Percentiles rank a stretch among this genome's conserved stretches.
Evolutionary conservation across 2,113 vertebrate genomes (phyloP).

Genomic region (Corapipo altera): DNA sequence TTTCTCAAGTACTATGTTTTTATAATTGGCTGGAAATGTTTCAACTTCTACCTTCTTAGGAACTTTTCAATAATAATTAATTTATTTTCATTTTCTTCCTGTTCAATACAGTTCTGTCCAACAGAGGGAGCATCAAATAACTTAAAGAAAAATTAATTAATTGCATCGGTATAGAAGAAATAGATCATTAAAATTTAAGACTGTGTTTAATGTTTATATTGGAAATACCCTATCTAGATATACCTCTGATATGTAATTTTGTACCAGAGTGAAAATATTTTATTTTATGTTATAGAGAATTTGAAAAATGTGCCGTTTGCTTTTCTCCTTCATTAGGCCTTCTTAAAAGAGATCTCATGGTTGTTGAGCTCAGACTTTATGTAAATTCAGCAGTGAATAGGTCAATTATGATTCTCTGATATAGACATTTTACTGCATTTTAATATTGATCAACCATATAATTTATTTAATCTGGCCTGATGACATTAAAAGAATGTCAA

Average conservation of each 20-base stretch:
- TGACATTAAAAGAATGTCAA: not conserved
- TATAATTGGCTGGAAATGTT: not conserved
- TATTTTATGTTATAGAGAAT: not conserved
- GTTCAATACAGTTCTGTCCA: not conserved
- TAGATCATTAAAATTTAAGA: not conserved
- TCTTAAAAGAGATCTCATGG: not conserved
- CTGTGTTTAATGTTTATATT: not conserved
- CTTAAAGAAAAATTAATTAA: not conserved
- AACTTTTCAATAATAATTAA: not conserved
- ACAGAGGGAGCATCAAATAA: not conserved
- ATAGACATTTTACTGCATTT: not conserved
- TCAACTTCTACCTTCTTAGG: not conserved
- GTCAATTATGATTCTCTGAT: not conserved
- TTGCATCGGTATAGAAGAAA: not conserved
- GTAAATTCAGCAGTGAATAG: not conserved
- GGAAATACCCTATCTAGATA: not conserved
- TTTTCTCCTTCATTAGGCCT: not conserved
- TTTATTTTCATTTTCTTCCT: not conserved
- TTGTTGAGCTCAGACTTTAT: not conserved
- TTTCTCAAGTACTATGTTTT: not conserved
- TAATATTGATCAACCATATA: not conserved
- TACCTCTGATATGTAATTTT: not conserved
- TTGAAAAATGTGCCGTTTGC: fast-evolving
- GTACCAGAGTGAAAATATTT: not conserved
- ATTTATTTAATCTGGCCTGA: not conserved